Evolutionary conservation across 2,797 vertebrate species (phyloP).

Genomic region (Coracias cyanogaster): DNA sequence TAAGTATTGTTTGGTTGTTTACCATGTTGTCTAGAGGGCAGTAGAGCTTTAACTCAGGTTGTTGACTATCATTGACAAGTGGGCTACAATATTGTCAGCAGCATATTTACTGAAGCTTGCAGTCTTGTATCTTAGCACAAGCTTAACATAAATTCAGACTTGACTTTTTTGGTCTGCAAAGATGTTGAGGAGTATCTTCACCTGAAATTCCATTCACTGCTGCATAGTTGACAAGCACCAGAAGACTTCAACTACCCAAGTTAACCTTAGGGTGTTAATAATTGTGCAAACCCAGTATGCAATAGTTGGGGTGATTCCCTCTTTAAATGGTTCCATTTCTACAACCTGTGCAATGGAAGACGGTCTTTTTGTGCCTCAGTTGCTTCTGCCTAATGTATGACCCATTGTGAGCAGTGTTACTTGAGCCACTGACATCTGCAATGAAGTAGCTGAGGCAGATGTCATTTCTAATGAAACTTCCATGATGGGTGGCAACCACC

Average conservation of each 20-base stretch:
- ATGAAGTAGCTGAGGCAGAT: neutral
- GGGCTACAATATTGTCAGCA: neutral
- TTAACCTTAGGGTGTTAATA: neutral
- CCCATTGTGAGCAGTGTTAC: neutral
- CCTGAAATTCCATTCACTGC: neutral
- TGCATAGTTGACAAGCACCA: neutral
- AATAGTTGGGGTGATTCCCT: neutral
- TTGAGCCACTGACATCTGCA: neutral
- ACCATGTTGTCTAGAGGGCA: neutral
- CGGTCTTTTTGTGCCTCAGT: neutral
- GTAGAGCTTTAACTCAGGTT: neutral
- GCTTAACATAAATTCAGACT: neutral
- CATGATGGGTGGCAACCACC: neutral
- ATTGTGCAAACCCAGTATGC: neutral
- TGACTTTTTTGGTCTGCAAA: neutral
- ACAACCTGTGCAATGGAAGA: neutral
- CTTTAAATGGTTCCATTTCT: neutral
- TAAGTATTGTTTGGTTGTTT: neutral
- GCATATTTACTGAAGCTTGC: neutral
- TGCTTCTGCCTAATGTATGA: neutral
- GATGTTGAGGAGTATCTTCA: neutral
- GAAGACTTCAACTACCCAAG: neutral
- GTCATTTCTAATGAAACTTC: neutral
- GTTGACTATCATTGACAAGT: neutral
- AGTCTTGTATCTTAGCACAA: neutral